These are phyloP conservation scores for Tangachromis dhanisi DNA, from an alignment of 2,113 vertebrate species.

Conservation along the genomic window DNA sequence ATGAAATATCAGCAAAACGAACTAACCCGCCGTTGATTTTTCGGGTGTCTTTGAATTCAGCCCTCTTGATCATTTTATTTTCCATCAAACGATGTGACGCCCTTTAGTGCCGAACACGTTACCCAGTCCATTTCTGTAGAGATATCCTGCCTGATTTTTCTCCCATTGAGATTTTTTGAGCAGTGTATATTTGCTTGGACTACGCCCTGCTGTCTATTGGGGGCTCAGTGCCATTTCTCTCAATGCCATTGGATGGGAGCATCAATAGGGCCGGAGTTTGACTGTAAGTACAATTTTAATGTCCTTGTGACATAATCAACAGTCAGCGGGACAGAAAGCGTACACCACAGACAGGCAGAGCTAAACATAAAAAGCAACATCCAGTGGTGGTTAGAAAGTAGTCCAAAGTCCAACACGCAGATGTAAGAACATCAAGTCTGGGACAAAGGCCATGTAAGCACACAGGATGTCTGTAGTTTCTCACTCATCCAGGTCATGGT, in stretches of 20 bases:
- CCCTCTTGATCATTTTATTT: background rate
- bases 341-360: background rate
- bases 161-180: background rate
- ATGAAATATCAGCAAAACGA: fast-evolving
- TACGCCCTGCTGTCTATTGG: fast-evolving
- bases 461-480: background rate
- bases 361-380: background rate
- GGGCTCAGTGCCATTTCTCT: background rate
- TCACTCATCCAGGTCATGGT: fast-evolving
- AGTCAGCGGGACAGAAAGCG: background rate
- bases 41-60: background rate
- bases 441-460: background rate
- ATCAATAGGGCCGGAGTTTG: background rate
- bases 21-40: background rate
- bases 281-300: background rate
- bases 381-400: background rate
- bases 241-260: background rate
- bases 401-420: background rate
- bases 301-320: background rate
- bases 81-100: background rate
- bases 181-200: background rate
- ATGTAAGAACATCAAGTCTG: background rate
- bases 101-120: fast-evolving
- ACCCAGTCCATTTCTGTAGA: fast-evolving
- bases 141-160: fast-evolving